Conservation (phyloP, 2,888 invertebrate species). For the Drosophila kanekoi region DNA sequence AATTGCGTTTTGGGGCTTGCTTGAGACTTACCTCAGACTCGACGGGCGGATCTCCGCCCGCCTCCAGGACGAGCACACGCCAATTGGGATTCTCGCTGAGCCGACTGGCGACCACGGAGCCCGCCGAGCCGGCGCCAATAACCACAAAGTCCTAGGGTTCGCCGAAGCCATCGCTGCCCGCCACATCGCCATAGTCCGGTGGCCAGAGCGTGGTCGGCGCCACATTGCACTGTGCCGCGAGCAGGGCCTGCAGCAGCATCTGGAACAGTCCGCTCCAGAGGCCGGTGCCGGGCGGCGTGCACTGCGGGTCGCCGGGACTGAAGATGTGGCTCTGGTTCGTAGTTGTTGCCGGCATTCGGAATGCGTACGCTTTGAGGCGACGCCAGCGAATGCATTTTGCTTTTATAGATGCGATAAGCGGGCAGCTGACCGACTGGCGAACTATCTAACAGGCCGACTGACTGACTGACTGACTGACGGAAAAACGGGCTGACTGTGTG, state of each 20-base stretch:
- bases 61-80: constrained; percentile 86
- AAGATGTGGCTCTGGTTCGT: background rate
- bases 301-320: constrained; percentile 49
- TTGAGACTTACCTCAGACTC: constrained; percentile 80
- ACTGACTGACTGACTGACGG: background rate
- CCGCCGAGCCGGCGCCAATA: constrained; percentile 86
- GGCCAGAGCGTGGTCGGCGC: constrained; percentile 87
- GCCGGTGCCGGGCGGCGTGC: constrained; percentile 71
- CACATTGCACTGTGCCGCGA: constrained; percentile 87
- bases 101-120: constrained; percentile 86
- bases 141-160: constrained; percentile 85
- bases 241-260: constrained; percentile 87
- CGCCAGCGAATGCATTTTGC: constrained; percentile 16
- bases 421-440: background rate
- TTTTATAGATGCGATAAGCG: constrained; percentile 66
- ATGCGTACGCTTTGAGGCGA: constrained; percentile 33
- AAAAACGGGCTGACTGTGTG: no score
- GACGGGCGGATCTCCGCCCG: constrained; percentile 86
- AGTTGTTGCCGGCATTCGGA: constrained; percentile 35
- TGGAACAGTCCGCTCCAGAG: constrained; percentile 85
- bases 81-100: constrained; percentile 85
- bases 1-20: no score
- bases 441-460: background rate
- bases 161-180: constrained; percentile 26
- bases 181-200: constrained; percentile 83